Evolutionary conservation across 2,888 invertebrate species (phyloP).

Genomic region (Antheraea yamamai): DNA sequence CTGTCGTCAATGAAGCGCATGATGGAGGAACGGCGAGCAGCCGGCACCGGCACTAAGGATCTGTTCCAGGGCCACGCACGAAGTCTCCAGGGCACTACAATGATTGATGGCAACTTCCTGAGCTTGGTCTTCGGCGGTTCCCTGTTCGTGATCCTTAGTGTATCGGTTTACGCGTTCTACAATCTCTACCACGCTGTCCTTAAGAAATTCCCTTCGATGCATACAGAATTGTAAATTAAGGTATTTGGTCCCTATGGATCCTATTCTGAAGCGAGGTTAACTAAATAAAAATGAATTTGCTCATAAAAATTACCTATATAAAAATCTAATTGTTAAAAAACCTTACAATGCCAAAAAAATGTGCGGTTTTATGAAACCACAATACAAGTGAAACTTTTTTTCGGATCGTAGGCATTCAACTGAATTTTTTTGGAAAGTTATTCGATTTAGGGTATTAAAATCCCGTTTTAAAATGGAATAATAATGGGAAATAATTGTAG

Average conservation of each 20-base stretch:
- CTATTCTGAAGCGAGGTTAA: not conserved
- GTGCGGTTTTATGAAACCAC: too few relatives aligned
- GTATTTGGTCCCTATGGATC: not conserved
- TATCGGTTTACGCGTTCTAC: slow-evolving; percentile 92
- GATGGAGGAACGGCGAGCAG: slow-evolving; percentile 87
- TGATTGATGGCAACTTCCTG: slow-evolving; percentile 91
- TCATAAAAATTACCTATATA: not conserved
- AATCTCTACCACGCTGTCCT: slow-evolving; percentile 85
- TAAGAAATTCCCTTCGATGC: slow-evolving; percentile 91
- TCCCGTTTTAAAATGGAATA: too few relatives aligned
- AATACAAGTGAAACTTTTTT: too few relatives aligned
- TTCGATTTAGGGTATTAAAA: too few relatives aligned
- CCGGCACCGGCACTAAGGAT: slow-evolving; percentile 73
- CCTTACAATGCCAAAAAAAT: not conserved
- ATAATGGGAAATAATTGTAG: too few relatives aligned
- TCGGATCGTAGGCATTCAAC: too few relatives aligned
- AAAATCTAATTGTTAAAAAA: not conserved
- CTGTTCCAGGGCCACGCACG: slow-evolving; percentile 73
- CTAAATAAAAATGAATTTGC: not conserved
- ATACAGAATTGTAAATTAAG: slow-evolving; percentile 87
- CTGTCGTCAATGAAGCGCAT: slow-evolving; percentile 90
- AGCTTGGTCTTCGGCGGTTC: slow-evolving; percentile 92
- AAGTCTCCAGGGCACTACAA: slow-evolving; percentile 80
- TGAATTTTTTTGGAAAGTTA: too few relatives aligned
- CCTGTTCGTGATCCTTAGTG: slow-evolving; percentile 88